Percentiles rank a stretch among this genome's conserved stretches.
Evolutionary conservation across 2,888 invertebrate species (phyloP).

Genomic region (Gibbula magus): DNA sequence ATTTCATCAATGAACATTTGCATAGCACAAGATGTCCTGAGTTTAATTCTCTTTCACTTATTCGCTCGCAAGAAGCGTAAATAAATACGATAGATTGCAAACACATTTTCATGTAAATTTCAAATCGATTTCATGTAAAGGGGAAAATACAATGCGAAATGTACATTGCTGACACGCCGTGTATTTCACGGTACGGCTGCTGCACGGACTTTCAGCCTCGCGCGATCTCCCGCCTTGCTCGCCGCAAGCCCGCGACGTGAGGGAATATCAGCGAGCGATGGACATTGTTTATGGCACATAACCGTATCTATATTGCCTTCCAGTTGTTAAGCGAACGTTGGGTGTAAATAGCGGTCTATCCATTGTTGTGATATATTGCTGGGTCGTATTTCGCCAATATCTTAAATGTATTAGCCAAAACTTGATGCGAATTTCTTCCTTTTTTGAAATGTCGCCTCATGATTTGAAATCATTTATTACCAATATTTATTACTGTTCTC

Average conservation of each 20-base stretch:
- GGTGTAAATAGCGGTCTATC: slow-evolving; percentile 2
- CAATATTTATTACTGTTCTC: neutral
- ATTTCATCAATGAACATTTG: too few relatives aligned
- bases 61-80: too few relatives aligned
- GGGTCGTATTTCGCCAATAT: neutral
- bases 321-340: neutral
- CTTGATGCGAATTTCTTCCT: slow-evolving; percentile 1
- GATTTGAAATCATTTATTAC: neutral
- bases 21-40: too few relatives aligned
- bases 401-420: neutral
- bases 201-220: too few relatives aligned
- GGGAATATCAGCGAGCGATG: neutral
- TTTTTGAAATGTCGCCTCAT: neutral
- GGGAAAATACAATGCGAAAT: too few relatives aligned
- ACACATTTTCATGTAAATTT: too few relatives aligned
- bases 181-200: too few relatives aligned
- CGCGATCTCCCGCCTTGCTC: too few relatives aligned
- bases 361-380: neutral
- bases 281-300: slow-evolving; percentile 7
- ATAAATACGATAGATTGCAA: too few relatives aligned
- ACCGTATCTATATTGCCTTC: neutral
- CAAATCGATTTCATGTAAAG: too few relatives aligned
- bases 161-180: too few relatives aligned
- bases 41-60: too few relatives aligned
- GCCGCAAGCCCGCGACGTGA: neutral